A percentile compares a stretch with the other conserved stretches of the same genome.
phyloP scores from a whole-genome alignment of 2,797 vertebrate genomes.

The Hydrocynus forskahlii region DNA sequence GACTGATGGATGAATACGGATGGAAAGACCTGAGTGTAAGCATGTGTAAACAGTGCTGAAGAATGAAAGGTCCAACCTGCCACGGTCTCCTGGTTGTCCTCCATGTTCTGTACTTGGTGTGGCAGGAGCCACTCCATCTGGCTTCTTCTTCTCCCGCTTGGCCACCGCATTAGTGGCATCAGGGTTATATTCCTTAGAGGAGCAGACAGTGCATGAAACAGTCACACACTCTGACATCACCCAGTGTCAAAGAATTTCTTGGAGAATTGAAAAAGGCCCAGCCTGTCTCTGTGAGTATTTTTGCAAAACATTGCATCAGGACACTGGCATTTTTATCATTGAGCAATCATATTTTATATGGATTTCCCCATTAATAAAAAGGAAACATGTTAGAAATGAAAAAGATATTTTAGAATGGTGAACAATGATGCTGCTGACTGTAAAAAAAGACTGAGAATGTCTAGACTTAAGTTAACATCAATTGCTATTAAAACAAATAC shows the following conservation, averaged over 20 bases:
- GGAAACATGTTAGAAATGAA: too few relatives aligned
- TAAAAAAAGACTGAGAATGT: too few relatives aligned
- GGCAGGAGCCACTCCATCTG: conserved; percentile 89
- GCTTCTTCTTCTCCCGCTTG: conserved; percentile 89
- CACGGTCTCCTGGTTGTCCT: conserved; percentile 88
- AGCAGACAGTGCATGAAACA: conserved; percentile 2
- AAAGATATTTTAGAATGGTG: not conserved
- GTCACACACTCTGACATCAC: not conserved
- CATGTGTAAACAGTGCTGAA: not conserved
- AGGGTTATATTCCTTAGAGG: conserved; percentile 91
- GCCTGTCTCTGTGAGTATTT: not conserved
- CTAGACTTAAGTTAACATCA: too few relatives aligned
- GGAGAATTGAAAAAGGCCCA: not conserved
- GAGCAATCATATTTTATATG: not conserved
- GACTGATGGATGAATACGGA: too few relatives aligned
- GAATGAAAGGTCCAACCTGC: conserved; percentile 75
- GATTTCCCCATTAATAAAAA: not conserved
- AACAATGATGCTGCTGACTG: not conserved
- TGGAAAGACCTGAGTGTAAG: not conserved
- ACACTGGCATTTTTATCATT: not conserved
- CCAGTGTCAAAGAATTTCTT: not conserved
- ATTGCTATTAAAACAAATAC: too few relatives aligned
- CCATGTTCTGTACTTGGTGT: conserved; percentile 84
- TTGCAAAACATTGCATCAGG: conserved; percentile 12
- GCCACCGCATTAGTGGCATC: conserved; percentile 87